Evolutionary conservation across 2,113 vertebrate genomes (phyloP), one percentile per base, ranked within the genome.

Genomic region (Corydoras sp.): DNA sequence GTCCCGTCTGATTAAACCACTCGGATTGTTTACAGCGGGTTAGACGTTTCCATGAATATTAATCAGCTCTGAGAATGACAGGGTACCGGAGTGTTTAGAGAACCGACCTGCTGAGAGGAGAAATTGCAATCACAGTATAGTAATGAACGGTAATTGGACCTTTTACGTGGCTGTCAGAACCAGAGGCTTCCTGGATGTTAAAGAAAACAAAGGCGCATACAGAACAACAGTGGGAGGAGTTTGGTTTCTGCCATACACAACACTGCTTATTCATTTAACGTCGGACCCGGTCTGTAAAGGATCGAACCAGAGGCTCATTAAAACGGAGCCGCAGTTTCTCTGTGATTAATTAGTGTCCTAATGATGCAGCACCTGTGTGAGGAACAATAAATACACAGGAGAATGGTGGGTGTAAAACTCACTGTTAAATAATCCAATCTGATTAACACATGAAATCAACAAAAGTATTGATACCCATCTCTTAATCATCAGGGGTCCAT

Each of bases 221-320:
- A 43, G 35, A 43, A 43, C 35, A 43, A 8, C 35, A 8, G 35
- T 43, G 35, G 35, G 35, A 43, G 35, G 7, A 43, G 35, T 43
- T 43, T 43, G 35, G 35, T 43, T 53, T 53, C 10, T 12, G 11
- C 5, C 9, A 53, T 53, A 14, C 49, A 51, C 49, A 53, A 12
- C 3, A 10, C 51, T 53, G 51, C 10, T 53, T 10, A 53, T 53
- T 53, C 9, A 55, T 67, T 58, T 58, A 7, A 71, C 56, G 31
- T 74, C 66, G 48, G 65, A 55, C 15, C 58, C 54, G 69, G 35
- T 43, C 35, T 43, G 35, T 43, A 8, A 43, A 68, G 74, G 76
- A 76, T 68, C 48, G 35, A 78, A 68, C 73, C 75, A 12, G 58
- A 77, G 77, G 64, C 72, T 58, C 68, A 68, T 68, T 62, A 77